Conservation (phyloP, 2,888 invertebrate genomes). For the Nipponacmea schrenckii region DNA sequence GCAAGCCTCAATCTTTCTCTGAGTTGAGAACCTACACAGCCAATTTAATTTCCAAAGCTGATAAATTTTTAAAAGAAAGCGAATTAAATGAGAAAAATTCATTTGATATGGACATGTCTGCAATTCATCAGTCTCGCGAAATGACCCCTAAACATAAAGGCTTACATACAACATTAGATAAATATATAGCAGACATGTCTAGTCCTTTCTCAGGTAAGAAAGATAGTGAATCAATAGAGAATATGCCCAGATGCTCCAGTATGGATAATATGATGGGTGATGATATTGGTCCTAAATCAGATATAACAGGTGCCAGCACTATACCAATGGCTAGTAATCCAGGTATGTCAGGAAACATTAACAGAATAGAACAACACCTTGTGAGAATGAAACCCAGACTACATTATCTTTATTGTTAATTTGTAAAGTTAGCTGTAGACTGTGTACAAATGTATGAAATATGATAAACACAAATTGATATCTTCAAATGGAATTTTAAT, state of each 20-base stretch:
- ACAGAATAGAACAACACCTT: no score
- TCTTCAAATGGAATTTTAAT: no score
- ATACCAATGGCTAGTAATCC: slow-evolving; percentile 28
- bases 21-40: not conserved
- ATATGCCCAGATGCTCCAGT: slow-evolving; percentile 45
- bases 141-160: not conserved
- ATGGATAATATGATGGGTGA: slow-evolving; percentile 18
- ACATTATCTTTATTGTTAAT: not conserved
- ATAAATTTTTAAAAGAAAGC: not conserved
- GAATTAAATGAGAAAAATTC: not conserved
- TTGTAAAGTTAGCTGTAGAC: not conserved
- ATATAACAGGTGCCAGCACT: slow-evolving; percentile 47
- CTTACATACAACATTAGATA: slow-evolving; percentile 3
- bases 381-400: no score
- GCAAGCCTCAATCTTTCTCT: not conserved
- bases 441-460: no score
- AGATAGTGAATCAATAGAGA: not conserved
- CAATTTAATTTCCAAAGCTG: not conserved
- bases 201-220: not conserved
- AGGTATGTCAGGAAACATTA: slow-evolving; percentile 25
- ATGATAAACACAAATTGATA: no score
- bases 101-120: not conserved
- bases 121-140: not conserved
- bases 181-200: slow-evolving; percentile 3
- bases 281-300: slow-evolving; percentile 8